phyloP scores from a whole-genome alignment of 2,797 vertebrate genomes.

The Melanotaenia parkinsoni region DNA sequence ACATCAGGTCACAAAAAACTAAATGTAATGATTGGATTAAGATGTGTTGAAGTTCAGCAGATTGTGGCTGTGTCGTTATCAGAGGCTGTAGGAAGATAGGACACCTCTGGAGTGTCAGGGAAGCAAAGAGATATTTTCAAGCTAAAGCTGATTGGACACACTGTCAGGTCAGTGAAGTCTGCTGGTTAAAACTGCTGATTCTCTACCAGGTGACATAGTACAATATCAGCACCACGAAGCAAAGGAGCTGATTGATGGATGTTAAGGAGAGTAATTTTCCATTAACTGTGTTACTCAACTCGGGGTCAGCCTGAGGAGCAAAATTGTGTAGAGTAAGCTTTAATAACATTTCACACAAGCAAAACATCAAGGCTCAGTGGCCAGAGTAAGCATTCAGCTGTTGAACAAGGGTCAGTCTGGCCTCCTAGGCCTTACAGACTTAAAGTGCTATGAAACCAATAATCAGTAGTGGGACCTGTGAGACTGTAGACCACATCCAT shows the following conservation, averaged over 20 bases:
- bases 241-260: constrained; percentile 10
- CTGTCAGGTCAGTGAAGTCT: not conserved
- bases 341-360: constrained; percentile 21
- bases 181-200: constrained; percentile 18
- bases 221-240: constrained; percentile 7
- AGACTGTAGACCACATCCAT: constrained; percentile 1
- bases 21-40: not conserved
- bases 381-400: constrained; percentile 2
- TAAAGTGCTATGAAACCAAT: constrained; percentile 18
- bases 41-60: constrained; percentile 17
- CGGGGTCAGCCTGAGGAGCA: constrained; percentile 29
- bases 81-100: constrained; percentile 10
- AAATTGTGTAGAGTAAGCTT: not conserved
- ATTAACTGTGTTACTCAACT: constrained; percentile 13
- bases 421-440: constrained; percentile 8
- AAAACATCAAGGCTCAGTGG: constrained; percentile 24
- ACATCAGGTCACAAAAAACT: not conserved
- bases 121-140: constrained; percentile 15
- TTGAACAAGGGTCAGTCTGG: constrained; percentile 11
- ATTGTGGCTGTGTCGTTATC: constrained; percentile 24
- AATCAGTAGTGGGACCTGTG: constrained; percentile 1
- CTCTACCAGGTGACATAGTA: constrained; percentile 18
- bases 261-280: constrained; percentile 12
- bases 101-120: constrained; percentile 23
- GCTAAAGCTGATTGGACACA: constrained; percentile 21